Percentiles rank a stretch among this genome's conserved stretches.
These are phyloP conservation scores for Orchestia grillus DNA, from an alignment of 1,140 invertebrate genomes.

Conservation along the genomic window DNA sequence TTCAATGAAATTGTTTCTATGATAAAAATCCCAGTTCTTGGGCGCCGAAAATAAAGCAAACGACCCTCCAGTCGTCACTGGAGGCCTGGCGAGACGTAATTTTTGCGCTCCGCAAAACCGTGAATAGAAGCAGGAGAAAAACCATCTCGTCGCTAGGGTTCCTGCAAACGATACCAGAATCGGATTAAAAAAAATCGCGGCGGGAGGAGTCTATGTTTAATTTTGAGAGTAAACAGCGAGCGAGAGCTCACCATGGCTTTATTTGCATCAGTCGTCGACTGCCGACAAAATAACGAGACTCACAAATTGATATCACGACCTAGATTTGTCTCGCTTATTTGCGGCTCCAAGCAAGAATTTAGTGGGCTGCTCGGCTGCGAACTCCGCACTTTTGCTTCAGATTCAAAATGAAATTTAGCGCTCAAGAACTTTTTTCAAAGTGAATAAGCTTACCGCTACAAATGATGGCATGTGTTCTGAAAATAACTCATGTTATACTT, in stretches of 20 bases:
- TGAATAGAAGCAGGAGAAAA: not conserved
- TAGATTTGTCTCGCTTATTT: not conserved
- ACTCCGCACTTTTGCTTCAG: not conserved
- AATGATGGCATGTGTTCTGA: not conserved
- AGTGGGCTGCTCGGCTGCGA: not conserved
- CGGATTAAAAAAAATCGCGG: not conserved
- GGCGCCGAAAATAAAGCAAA: not conserved
- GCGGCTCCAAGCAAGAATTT: not conserved
- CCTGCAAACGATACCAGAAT: not conserved
- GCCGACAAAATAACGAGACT: not conserved
- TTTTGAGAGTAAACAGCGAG: not conserved
- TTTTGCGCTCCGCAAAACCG: not conserved
- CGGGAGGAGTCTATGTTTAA: not conserved
- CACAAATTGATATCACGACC: not conserved
- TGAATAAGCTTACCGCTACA: not conserved
- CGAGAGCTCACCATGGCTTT: not conserved
- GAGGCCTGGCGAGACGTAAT: not conserved
- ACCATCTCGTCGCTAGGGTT: too few relatives aligned
- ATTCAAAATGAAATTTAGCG: not conserved
- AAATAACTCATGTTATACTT: not conserved
- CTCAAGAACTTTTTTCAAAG: not conserved
- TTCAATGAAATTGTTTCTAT: not conserved
- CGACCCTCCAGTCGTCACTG: not conserved
- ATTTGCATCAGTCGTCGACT: not conserved
- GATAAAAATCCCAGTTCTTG: not conserved